Percentiles rank a stretch among this genome's conserved stretches.
phyloP scores from a whole-genome alignment of 2,113 vertebrate species.

The Alligator mississippiensis region DNA sequence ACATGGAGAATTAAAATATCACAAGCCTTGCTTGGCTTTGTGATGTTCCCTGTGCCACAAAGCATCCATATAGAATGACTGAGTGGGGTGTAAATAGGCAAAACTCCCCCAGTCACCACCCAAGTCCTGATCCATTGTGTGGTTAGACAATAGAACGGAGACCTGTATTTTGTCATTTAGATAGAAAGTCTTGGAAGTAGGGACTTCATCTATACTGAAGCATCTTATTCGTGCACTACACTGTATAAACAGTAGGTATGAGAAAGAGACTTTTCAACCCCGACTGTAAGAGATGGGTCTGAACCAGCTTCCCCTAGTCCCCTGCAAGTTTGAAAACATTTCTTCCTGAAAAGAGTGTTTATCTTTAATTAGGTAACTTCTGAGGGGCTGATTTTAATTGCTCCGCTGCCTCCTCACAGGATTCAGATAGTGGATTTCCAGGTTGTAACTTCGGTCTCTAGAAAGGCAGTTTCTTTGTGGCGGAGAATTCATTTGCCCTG shows the following conservation, averaged over 20 bases:
- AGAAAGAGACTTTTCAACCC: background rate
- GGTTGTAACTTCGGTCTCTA: background rate
- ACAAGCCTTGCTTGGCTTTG: fast-evolving
- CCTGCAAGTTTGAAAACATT: background rate
- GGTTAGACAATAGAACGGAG: background rate
- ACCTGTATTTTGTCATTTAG: background rate
- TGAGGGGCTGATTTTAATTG: background rate
- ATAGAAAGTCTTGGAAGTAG: background rate
- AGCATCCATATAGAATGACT: background rate
- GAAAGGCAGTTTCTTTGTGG: background rate
- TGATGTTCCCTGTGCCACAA: background rate
- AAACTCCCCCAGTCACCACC: background rate
- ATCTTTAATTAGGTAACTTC: background rate
- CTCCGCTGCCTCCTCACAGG: background rate
- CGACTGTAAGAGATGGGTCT: background rate
- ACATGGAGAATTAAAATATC: background rate
- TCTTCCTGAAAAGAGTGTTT: background rate
- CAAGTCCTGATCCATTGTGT: background rate
- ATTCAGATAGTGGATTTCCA: background rate
- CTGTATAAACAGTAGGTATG: background rate
- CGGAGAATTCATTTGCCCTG: background rate
- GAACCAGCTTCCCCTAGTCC: background rate
- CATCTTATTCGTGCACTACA: fast-evolving
- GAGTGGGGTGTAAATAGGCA: background rate
- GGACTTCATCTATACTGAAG: background rate